A percentile compares a stretch with the other conserved stretches of the same genome.
These are phyloP conservation scores for Erebia palarica DNA, from an alignment of 2,888 invertebrate genomes.

Conservation along the genomic window DNA sequence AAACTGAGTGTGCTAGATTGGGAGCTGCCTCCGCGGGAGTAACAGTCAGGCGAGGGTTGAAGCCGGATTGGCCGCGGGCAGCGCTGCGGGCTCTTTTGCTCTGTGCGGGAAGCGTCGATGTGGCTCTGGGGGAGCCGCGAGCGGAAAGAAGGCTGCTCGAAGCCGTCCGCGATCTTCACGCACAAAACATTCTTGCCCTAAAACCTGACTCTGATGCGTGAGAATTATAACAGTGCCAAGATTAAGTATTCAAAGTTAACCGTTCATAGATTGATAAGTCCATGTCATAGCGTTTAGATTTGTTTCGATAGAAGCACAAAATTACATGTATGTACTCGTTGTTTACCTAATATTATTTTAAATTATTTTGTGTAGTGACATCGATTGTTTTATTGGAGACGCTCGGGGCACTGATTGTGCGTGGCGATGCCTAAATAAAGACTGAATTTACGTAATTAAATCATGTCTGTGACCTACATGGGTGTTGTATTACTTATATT, in stretches of 20 bases:
- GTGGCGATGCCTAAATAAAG: conserved; percentile 72
- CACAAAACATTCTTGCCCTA: conserved; percentile 85
- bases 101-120: conserved; percentile 91
- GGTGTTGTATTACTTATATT: conserved; percentile 44
- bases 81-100: conserved; percentile 88
- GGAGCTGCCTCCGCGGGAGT: conserved; percentile 83
- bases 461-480: conserved; percentile 51
- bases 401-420: conserved; percentile 45
- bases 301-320: conserved; percentile 61
- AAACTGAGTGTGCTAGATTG: conserved; percentile 82
- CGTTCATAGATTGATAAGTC: conserved; percentile 47
- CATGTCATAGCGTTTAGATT: conserved; percentile 50
- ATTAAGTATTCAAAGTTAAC: conserved; percentile 39
- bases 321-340: conserved; percentile 49
- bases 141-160: conserved; percentile 89
- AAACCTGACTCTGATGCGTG: conserved; percentile 71
- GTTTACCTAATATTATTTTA: conserved; percentile 41
- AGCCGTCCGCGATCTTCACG: conserved; percentile 87
- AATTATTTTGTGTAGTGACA: conserved; percentile 47
- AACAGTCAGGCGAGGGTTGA: conserved; percentile 75
- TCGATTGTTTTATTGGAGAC: conserved; percentile 54
- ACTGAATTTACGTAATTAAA: conserved; percentile 75
- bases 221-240: conserved; percentile 60
- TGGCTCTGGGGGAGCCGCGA: conserved; percentile 88
- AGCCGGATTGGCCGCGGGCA: conserved; percentile 85